Percentiles rank a stretch among this genome's conserved stretches.
Evolutionary conservation across 1,140 invertebrate species (phyloP).

Genomic region (Geopemphigus sp.): DNA sequence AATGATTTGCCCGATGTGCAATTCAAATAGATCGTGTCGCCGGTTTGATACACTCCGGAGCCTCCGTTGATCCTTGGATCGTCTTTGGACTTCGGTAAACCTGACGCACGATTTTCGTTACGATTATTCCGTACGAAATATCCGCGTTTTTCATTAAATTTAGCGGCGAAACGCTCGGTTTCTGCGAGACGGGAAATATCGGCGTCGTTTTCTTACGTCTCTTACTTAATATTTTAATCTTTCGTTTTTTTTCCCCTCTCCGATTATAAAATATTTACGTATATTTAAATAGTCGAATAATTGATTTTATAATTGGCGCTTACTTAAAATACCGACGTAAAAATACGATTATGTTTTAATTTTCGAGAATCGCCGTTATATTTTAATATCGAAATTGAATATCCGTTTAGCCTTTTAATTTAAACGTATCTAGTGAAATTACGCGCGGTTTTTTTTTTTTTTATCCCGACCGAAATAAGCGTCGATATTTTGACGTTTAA

Average conservation of each 20-base stretch:
- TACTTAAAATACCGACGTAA: background rate
- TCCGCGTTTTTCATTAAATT: no score
- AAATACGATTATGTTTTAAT: background rate
- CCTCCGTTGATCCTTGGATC: constrained; percentile 74
- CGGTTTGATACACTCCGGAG: constrained; percentile 72
- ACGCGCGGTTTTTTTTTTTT: no score
- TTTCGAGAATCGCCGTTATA: background rate
- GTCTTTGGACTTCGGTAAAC: constrained; percentile 71
- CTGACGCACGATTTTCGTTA: constrained; percentile 13
- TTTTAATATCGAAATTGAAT: background rate
- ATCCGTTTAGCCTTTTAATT: background rate
- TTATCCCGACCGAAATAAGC: no score
- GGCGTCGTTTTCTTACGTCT: background rate
- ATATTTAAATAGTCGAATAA: background rate
- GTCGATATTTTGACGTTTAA: background rate
- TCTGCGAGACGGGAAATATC: background rate
- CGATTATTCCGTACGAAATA: background rate
- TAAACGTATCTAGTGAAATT: no score
- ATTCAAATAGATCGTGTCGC: constrained; percentile 75
- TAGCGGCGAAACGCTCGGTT: no score
- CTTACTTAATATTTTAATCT: background rate
- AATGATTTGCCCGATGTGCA: constrained; percentile 78
- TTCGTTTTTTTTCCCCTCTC: background rate
- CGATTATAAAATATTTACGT: background rate
- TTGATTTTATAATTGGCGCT: background rate